Conservation (phyloP, 2,113 vertebrate genomes). For the Lepus americanus region DNA sequence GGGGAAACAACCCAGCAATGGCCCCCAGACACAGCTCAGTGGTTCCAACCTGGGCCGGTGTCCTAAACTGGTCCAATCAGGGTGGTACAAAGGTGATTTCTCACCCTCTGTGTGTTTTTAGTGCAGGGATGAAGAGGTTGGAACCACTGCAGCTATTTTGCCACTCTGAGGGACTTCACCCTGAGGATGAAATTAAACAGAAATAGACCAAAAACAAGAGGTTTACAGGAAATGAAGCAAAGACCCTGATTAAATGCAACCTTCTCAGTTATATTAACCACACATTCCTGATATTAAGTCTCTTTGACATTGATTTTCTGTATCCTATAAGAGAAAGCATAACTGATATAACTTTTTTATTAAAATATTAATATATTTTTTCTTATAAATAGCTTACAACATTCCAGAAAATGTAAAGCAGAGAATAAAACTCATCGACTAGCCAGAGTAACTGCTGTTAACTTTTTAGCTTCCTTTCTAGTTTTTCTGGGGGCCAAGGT, state of each 20-base stretch:
- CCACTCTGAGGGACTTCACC: neutral
- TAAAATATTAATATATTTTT: neutral
- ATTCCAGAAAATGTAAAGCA: neutral
- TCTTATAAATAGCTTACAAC: constrained; percentile 13
- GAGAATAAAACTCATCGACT: neutral
- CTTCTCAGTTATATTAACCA: neutral
- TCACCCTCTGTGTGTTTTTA: neutral
- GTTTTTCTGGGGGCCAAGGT: neutral
- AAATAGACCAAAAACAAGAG: neutral
- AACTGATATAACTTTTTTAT: neutral
- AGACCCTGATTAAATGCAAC: neutral
- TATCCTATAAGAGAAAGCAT: neutral
- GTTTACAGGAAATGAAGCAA: neutral
- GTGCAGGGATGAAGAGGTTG: neutral
- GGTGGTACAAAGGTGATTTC: neutral
- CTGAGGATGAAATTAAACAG: neutral
- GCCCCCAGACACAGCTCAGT: neutral
- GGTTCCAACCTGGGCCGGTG: neutral
- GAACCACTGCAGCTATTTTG: neutral
- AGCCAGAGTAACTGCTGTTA: neutral
- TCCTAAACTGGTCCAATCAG: neutral
- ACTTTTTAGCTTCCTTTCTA: neutral
- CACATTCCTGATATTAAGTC: neutral
- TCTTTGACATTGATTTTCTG: neutral
- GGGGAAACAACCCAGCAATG: neutral